Base-by-base conservation (phyloP, 2,888 invertebrate genomes). In the Pemphredon lugubris region DNA sequence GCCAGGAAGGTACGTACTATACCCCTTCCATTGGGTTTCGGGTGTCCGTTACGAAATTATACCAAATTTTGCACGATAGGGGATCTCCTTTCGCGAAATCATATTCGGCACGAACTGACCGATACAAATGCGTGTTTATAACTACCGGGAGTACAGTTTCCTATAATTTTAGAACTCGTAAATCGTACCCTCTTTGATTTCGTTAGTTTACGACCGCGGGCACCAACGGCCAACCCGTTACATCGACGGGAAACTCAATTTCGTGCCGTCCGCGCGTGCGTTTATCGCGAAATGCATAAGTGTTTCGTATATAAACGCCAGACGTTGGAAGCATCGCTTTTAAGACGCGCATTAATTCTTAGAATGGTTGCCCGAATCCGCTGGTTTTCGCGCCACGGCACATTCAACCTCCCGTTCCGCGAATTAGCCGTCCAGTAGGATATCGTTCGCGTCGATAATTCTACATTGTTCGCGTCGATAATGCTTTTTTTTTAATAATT, bases 111-210 rank as follows among this genome's bases (percentile, higher is more conserved):
- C 51, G 53, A 32, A 53, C 26, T 7, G 26, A 11, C 21, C 34
- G 32, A 57, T 50, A 32, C 18, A 50, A 55, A 39, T 45, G 42
- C 39, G 48, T 18, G 11, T 21, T 42, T 59, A 47, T 40, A 55
- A 66, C 55, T 45, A 51, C 23, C 23, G 34, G 23, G 44, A 37
- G 44, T 13, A 44, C 71, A 44, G 57, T 69, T 75, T 57, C 37
- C 53, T 59, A 68, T 51, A 73, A 75, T 71, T 79, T 79, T 77
- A 77, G 66, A 70, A 64, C 70, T 74, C 72, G 63, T 79, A 79
- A 79, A 79, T 79, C 66, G 51, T 47, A 37, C 23, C 65, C 26
- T 55, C 68, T 72, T 79, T 79, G 70, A 73, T 71, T 73, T 39
- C 21, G 68, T 23, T 65, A 60, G 51, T 79, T 79, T 76, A 79